These are phyloP conservation scores for Rattus rattus DNA, from an alignment of 2,113 vertebrate species.

Conservation along the genomic window DNA sequence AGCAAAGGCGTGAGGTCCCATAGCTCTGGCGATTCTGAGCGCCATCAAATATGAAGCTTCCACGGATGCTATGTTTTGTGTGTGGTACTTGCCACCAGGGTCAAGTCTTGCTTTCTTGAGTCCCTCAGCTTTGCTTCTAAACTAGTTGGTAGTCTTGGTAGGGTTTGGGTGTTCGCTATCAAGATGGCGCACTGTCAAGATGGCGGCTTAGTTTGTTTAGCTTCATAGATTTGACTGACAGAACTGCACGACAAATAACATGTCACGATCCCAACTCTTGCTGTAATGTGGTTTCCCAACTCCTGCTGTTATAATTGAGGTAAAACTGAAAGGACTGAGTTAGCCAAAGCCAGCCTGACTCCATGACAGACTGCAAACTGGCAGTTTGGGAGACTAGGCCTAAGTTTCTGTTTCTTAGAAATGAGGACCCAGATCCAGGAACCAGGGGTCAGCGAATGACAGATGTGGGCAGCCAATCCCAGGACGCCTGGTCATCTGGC, in stretches of 20 bases:
- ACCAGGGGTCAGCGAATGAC: too few relatives aligned
- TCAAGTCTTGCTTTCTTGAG: not conserved
- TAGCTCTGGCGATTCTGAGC: not conserved
- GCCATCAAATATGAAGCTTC: not conserved
- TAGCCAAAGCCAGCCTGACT: too few relatives aligned
- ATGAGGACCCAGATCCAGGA: too few relatives aligned
- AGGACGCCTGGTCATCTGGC: too few relatives aligned
- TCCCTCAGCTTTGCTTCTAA: not conserved
- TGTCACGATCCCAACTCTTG: not conserved
- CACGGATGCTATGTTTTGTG: not conserved
- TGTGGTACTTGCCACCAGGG: not conserved
- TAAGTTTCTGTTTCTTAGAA: too few relatives aligned
- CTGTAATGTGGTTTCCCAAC: not conserved
- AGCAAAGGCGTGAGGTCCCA: not conserved
- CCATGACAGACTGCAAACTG: too few relatives aligned
- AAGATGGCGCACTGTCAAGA: not conserved
- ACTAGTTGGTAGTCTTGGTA: not conserved
- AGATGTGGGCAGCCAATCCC: too few relatives aligned
- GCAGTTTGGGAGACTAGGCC: too few relatives aligned
- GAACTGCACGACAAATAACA: not conserved
- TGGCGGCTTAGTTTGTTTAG: not conserved
- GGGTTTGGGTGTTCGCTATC: not conserved
- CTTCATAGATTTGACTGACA: not conserved
- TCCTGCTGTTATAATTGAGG: not conserved
- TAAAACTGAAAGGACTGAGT: not conserved